These are phyloP conservation scores for Oostethus manadensis DNA, from an alignment of 2,113 vertebrate genomes.

Conservation along the genomic window DNA sequence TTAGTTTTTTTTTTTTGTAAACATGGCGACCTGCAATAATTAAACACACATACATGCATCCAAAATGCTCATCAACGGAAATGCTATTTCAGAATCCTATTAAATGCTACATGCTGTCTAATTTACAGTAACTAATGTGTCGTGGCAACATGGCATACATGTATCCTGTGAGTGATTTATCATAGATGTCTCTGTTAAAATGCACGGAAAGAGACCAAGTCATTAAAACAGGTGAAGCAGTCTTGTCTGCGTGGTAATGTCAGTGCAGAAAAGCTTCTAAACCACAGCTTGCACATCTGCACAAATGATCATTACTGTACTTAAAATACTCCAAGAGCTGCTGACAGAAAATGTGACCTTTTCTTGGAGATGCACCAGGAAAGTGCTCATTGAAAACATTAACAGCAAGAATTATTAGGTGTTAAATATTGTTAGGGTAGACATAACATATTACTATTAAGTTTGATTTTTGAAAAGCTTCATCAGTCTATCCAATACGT, in stretches of 20 bases:
- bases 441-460: too few relatives aligned
- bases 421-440: too few relatives aligned
- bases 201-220: conserved; percentile 41
- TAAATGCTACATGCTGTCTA: background rate
- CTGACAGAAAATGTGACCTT: conserved; percentile 13
- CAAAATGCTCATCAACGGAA: conserved; percentile 11
- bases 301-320: conserved; percentile 39
- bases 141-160: background rate
- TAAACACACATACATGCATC: background rate
- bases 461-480: too few relatives aligned
- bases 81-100: conserved; percentile 5
- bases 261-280: conserved; percentile 12
- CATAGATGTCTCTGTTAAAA: conserved; percentile 27
- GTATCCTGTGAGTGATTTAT: background rate
- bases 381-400: conserved; percentile 9
- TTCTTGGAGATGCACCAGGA: background rate
- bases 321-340: conserved; percentile 22
- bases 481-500: too few relatives aligned
- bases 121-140: background rate
- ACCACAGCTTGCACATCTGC: conserved; percentile 39
- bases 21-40: conserved; percentile 35
- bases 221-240: conserved; percentile 55
- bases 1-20: conserved; percentile 33
- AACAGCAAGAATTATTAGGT: background rate
- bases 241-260: conserved; percentile 57